Evolutionary conservation across 2,888 invertebrate species (phyloP), one percentile per base, ranked within the genome.

Genomic region (Deroplatys truncata): DNA sequence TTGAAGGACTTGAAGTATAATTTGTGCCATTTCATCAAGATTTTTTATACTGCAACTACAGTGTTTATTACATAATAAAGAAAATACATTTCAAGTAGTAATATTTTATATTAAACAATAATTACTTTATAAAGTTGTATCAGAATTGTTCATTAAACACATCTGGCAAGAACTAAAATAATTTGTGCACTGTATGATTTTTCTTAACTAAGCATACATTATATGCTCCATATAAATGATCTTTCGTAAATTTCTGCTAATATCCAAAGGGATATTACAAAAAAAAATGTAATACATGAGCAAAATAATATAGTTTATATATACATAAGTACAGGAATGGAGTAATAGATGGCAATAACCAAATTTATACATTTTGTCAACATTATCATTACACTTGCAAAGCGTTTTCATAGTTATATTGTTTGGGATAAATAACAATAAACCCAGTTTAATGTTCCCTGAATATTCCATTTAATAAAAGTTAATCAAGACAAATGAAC

Each of bases 1-100:
- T 96, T 91, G 97, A 97, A 91, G 95, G 96, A 49, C 92, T 97
- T 84, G 97, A 97, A 93, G 85, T 25, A 1, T 82, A 35, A 72
- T 72, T 4, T 20, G 29, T 87, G 82, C 31, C 82, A 35, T 35
- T 86, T 29, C 29, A 2, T n/a, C n/a, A 87, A 82, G 82, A 35
- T 9, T 29, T 28, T 87, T 83, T 49, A 28, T 85, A 20, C n/a
- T 85, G 49, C 85, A 85, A 85, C 20, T 85, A 87, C 82, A 87
- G 13, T 87, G 83, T 87, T 87, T 87, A 87, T 87, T 87, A 82
- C 28, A 87, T 83, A 87, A 87, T 87, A 87, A 87, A 87, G 87
- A 87, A 87, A 87, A 87, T 87, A 87, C 87, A 87, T 83, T 87
- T 87, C 2, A 87, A 82, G 43, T 87, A 35, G 87, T 29, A 72